These are phyloP conservation scores for Steinernema scapterisci DNA, from an alignment of 2,888 invertebrate genomes.

Conservation along the genomic window DNA sequence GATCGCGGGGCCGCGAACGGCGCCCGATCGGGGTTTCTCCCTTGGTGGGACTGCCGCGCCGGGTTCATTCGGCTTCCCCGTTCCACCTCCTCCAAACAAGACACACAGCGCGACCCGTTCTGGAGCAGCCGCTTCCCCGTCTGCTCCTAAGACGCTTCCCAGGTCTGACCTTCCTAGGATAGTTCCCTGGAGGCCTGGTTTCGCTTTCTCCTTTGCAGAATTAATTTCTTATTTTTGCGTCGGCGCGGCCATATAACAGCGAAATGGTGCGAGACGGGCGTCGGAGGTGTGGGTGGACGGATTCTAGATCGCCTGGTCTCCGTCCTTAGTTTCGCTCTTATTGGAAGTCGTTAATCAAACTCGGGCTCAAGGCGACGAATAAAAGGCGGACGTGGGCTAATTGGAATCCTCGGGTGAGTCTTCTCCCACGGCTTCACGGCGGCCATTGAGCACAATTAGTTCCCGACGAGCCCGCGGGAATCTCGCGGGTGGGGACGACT, in stretches of 20 bases:
- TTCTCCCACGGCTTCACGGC: too few species aligned
- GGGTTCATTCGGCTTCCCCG: not conserved
- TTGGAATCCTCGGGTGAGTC: not conserved
- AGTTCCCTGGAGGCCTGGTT: conserved; percentile 25
- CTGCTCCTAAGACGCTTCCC: not conserved
- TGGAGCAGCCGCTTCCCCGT: not conserved
- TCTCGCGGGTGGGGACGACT: not conserved
- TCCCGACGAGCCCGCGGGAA: too few species aligned
- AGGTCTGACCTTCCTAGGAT: conserved; percentile 15
- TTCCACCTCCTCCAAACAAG: conserved; percentile 12
- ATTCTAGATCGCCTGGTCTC: not conserved
- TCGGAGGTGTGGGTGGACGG: not conserved
- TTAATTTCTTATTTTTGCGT: conserved; percentile 25
- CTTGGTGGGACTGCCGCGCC: not conserved
- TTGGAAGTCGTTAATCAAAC: conserved; percentile 21
- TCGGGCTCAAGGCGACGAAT: not conserved
- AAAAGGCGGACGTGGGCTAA: not conserved
- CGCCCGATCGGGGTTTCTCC: not conserved
- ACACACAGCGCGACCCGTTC: conserved; percentile 4
- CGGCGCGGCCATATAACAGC: not conserved
- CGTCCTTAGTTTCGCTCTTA: too few species aligned
- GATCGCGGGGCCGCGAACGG: too few species aligned
- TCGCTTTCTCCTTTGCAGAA: conserved; percentile 9
- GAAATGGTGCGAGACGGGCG: not conserved
- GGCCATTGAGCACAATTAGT: too few species aligned